Percentiles rank a stretch among this genome's conserved stretches.
Conservation (phyloP, 2,888 invertebrate genomes). For the Mythimna impura region DNA sequence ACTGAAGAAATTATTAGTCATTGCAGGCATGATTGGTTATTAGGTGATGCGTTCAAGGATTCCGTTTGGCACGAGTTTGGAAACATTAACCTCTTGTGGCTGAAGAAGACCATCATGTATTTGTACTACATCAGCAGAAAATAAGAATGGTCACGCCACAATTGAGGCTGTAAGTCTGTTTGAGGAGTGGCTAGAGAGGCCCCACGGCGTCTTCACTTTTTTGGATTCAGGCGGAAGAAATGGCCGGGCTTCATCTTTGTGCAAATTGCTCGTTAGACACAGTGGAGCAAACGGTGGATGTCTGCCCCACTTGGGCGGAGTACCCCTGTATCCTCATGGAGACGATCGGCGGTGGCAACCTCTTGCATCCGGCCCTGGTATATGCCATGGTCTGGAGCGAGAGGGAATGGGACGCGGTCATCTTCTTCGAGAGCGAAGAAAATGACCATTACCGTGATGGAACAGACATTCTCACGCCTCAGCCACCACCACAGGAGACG, state of each 20-base stretch:
- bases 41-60: constrained; percentile 15
- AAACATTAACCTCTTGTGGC: constrained; percentile 10
- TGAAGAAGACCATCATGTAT: no score
- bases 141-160: no score
- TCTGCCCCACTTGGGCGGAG: not conserved
- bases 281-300: not conserved
- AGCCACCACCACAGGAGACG: no score
- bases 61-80: constrained; percentile 28
- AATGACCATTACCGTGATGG: no score
- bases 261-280: not conserved
- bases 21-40: constrained; percentile 3
- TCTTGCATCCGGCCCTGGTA: not conserved
- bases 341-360: not conserved
- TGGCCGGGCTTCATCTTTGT: no score
- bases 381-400: not conserved
- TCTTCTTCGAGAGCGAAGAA: not conserved
- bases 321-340: not conserved
- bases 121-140: no score
- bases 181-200: not conserved
- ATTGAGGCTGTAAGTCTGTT: no score
- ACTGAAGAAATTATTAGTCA: constrained; percentile 45
- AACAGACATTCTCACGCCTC: no score
- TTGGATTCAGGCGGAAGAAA: no score
- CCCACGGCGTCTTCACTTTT: no score
- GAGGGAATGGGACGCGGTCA: not conserved